Evolutionary conservation across 1,140 invertebrate species (phyloP).

Genomic region (Carcinoscorpius rotundicauda): DNA sequence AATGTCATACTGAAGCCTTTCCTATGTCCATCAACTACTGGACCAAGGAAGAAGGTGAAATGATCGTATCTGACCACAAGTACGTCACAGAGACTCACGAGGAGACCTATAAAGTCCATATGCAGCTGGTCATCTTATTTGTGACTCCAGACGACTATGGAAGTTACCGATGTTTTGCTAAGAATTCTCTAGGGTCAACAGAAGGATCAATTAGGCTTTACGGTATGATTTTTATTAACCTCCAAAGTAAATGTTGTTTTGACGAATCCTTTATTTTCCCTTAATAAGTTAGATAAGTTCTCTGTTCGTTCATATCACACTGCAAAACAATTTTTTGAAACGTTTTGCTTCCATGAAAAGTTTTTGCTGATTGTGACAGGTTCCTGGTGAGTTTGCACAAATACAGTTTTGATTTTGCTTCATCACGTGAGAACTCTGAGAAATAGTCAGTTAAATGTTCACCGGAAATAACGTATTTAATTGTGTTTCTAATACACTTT

Average conservation of each 20-base stretch:
- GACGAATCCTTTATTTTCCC: too few species aligned
- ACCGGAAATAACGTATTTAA: too few species aligned
- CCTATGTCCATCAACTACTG: constrained; percentile 25
- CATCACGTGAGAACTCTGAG: too few species aligned
- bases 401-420: too few species aligned
- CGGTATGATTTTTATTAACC: constrained; percentile 47
- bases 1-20: constrained; percentile 33
- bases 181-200: constrained; percentile 83
- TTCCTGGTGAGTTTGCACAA: too few species aligned
- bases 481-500: too few species aligned
- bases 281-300: too few species aligned
- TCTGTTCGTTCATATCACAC: too few species aligned
- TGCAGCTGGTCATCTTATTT: constrained; percentile 22
- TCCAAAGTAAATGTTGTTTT: neutral
- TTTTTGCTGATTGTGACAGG: too few species aligned
- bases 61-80: constrained; percentile 17
- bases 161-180: constrained; percentile 76
- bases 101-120: constrained; percentile 23
- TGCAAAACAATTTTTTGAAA: too few species aligned
- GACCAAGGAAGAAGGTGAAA: constrained; percentile 29
- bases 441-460: too few species aligned
- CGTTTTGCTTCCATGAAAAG: too few species aligned
- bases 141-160: constrained; percentile 52
- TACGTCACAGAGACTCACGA: constrained; percentile 19
- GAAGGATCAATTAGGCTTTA: constrained; percentile 80